Conservation (phyloP, 2,797 vertebrate genomes). For the Galago senegalensis region DNA sequence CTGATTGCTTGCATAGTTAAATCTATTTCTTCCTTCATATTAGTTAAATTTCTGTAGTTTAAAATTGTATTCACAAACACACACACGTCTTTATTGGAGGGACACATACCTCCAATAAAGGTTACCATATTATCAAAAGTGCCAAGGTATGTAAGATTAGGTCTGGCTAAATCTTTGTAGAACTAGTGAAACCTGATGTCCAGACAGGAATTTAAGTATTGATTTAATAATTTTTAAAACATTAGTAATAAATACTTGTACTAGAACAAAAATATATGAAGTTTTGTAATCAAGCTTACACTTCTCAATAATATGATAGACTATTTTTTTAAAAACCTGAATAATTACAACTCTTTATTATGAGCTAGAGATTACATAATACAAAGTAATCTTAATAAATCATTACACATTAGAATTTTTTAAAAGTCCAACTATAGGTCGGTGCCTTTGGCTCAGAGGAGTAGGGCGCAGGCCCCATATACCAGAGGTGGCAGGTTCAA, state of each 20-base stretch:
- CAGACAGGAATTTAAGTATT: not conserved
- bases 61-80: not conserved
- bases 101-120: not conserved
- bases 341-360: not conserved
- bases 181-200: not conserved
- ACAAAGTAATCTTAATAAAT: slow-evolving; percentile 7
- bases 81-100: not conserved
- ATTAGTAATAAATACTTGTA: not conserved
- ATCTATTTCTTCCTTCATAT: not conserved
- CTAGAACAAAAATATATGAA: not conserved
- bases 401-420: not conserved
- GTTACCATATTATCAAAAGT: not conserved
- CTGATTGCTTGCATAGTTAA: not conserved
- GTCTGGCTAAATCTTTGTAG: not conserved
- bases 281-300: not conserved
- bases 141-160: not conserved
- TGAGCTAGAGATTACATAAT: not conserved
- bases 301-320: not conserved
- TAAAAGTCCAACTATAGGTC: not conserved
- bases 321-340: not conserved
- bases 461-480: too few relatives aligned
- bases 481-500: too few relatives aligned
- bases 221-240: not conserved
- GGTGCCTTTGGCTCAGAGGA: too few relatives aligned
- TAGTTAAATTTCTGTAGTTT: not conserved